Conservation (phyloP, 2,797 vertebrate genomes). For the Ispidina lecontei region DNA sequence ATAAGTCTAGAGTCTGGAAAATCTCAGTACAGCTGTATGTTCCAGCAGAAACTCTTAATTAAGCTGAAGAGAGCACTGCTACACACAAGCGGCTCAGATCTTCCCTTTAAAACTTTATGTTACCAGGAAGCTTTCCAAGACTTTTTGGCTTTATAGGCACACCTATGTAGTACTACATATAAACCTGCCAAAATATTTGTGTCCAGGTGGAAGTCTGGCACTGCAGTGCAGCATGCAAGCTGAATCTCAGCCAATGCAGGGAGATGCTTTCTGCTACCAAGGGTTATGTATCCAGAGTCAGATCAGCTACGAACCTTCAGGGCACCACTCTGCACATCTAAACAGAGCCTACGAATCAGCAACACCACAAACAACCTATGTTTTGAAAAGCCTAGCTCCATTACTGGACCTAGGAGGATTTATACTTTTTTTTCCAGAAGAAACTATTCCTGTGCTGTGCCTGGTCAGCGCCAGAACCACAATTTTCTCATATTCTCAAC, state of each 20-base stretch:
- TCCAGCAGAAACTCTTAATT: not conserved
- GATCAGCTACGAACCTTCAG: not conserved
- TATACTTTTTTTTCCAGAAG: not conserved
- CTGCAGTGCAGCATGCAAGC: not conserved
- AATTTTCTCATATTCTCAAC: not conserved
- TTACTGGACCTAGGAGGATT: not conserved
- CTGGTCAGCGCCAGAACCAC: not conserved
- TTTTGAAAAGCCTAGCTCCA: not conserved
- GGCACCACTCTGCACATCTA: not conserved
- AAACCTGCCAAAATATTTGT: not conserved
- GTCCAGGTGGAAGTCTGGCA: not conserved
- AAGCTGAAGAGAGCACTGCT: not conserved
- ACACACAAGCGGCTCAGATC: not conserved
- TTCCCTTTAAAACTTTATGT: not conserved
- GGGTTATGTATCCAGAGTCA: not conserved
- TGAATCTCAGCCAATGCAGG: accelerated
- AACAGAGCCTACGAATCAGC: not conserved
- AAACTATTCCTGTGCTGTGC: not conserved
- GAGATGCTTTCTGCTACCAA: not conserved
- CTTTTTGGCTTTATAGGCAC: not conserved
- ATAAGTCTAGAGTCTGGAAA: not conserved
- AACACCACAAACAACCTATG: not conserved
- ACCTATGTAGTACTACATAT: not conserved
- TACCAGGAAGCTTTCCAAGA: not conserved
- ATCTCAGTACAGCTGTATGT: not conserved